These are phyloP conservation scores for Drosophila hamatofila DNA, from an alignment of 2,888 invertebrate genomes.

Conservation along the genomic window DNA sequence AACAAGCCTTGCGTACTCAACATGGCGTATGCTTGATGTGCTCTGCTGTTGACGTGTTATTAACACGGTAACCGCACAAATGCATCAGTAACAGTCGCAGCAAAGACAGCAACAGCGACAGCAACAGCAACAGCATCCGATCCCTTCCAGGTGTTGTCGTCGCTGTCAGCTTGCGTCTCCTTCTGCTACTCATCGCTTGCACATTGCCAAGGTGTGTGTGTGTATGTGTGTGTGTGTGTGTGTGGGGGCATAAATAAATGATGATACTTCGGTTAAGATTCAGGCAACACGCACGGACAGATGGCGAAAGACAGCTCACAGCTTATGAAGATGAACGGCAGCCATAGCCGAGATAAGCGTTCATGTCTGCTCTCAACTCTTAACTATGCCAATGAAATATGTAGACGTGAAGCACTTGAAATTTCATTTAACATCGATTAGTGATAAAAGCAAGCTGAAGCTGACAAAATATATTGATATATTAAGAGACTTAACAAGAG, in stretches of 20 bases:
- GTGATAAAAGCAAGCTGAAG: neutral
- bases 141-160: conserved; percentile 64
- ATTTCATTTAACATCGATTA: neutral
- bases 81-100: conserved; percentile 41
- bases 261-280: conserved; percentile 72
- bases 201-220: conserved; percentile 11
- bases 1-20: conserved; percentile 42
- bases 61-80: conserved; percentile 69
- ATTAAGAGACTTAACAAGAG: neutral
- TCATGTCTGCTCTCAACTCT: conserved; percentile 13
- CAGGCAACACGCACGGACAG: conserved; percentile 53
- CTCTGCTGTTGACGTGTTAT: conserved; percentile 70
- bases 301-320: conserved; percentile 36
- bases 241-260: conserved; percentile 70
- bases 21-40: conserved; percentile 67
- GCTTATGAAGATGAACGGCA: conserved; percentile 44
- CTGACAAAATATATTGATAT: neutral
- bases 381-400: neutral
- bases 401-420: neutral
- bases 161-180: conserved; percentile 33
- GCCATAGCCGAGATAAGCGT: conserved; percentile 21
- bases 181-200: neutral
- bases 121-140: neutral
- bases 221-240: neutral
- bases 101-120: conserved; percentile 12